Base-by-base conservation (phyloP, 2,888 invertebrate genomes). In the Cephus sareptanus region DNA sequence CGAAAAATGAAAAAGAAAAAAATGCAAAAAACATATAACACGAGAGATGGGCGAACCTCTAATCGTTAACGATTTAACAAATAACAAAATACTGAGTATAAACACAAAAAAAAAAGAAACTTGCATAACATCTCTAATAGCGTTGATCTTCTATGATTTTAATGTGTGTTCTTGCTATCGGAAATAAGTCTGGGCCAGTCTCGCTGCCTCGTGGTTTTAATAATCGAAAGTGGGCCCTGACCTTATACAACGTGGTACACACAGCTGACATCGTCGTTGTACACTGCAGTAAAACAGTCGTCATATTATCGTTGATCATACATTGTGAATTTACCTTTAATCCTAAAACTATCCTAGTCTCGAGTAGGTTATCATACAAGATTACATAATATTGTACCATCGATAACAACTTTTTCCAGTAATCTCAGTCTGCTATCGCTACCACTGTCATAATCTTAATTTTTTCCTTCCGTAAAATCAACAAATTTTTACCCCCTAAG, bases 81-180 rank as follows among this genome's bases (percentile, higher is more conserved):
- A 78, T 79, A 82, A 76, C 75, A 74, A 56, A 76, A 76, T 35
- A 78, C 77, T 69, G 73, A 76, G 70, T 73, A 76, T 35, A 76
- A 76, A 37, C 71, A 37, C 34, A 79, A 80, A 80, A 77, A 80
- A 77, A 71, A 79, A 80, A 79, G 77, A 73, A 78, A 34, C 34
- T 79, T 68, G 34, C 75, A 78, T 76, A 77, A 79, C 77, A 78
- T 76, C 74, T 76, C 76, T 79, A 83, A 85, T 81, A 85, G 83
- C 83, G 85, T 88, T 85, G 81, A 86, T 87, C 85, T 83, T 83
- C 78, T 85, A 86, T 87, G 84, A 85, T 87, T 86, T 82, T 85
- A 82, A 87, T 85, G 86, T 86, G 88, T 88, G 88, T 88, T 87
- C 87, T 87, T 87, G 87, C 87, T 88, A 87, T 86, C 83, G 83